phyloP scores from a whole-genome alignment of 2,113 vertebrate genomes.

The Jacana jacana region DNA sequence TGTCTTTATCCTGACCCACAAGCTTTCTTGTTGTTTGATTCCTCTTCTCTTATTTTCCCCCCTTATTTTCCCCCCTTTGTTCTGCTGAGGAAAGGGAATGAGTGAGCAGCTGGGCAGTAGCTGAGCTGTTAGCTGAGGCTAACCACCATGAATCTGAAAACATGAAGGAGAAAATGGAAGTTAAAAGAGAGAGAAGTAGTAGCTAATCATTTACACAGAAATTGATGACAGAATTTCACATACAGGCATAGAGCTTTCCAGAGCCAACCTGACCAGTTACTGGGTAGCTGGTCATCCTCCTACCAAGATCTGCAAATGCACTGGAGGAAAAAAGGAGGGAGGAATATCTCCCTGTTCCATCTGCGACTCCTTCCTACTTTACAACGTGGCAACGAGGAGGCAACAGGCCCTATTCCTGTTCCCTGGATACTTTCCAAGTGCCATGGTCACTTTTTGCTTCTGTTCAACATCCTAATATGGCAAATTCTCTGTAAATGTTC shows the following conservation, averaged over 20 bases:
- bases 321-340: neutral
- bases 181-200: neutral
- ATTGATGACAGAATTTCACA: neutral
- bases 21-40: neutral
- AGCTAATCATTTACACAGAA: neutral
- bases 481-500: neutral
- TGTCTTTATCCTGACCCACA: neutral
- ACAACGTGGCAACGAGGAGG: neutral
- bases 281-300: neutral
- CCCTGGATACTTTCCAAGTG: neutral
- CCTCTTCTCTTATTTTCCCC: accelerated
- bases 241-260: neutral
- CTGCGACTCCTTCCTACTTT: neutral
- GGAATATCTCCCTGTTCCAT: neutral
- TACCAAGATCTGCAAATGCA: neutral
- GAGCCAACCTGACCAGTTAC: neutral
- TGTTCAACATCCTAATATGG: neutral
- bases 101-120: neutral
- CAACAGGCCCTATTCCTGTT: neutral
- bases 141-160: neutral
- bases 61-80: neutral
- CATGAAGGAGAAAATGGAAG: neutral
- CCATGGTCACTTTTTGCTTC: neutral
- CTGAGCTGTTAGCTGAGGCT: neutral
- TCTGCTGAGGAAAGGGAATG: neutral